Base-by-base conservation (phyloP, 1,140 invertebrate species). In the Sinonovacula constricta region DNA sequence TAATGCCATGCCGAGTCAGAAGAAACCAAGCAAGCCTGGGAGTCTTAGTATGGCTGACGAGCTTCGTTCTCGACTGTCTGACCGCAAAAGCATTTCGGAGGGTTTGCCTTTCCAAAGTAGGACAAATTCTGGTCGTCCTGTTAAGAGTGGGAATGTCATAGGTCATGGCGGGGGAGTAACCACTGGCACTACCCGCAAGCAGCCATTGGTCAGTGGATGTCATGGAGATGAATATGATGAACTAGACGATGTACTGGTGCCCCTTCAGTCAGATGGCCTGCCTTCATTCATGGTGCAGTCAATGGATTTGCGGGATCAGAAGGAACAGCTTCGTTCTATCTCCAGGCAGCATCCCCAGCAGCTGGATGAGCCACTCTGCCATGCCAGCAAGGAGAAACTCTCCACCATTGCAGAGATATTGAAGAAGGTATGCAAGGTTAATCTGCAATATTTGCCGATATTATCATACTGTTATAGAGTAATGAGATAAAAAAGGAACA, bases 391-490 rank as follows among this genome's bases (percentile, higher is more conserved):
- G n/a, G 75, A 78, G 56, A 59, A 69, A 24, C 66, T 78, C 4
- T 68, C 56, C 1, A 68, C 66, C 45, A 78, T 78, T 62, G 75
- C 75, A 49, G 75, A 78, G 36, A 78, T 78, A 53, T 39, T 78
- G 28, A 78, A 63, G 34, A 78, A 69, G 75, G 75, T 78, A 62
- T 33, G 54, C 1, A 18, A n/a, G n/a, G n/a, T n/a, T n/a, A n/a
- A n/a, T n/a, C n/a, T n/a, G n/a, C n/a, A n/a, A n/a, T n/a, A n/a
- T n/a, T n/a, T n/a, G n/a, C n/a, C n/a, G n/a, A n/a, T n/a, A n/a
- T n/a, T n/a, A n/a, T n/a, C n/a, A n/a, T n/a, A n/a, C n/a, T n/a
- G n/a, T n/a, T n/a, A n/a, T n/a, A n/a, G n/a, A n/a, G n/a, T n/a
- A n/a, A n/a, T n/a, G n/a, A n/a, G n/a, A n/a, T n/a, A n/a, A n/a